phyloP scores from a whole-genome alignment of 1,140 invertebrate genomes.

The Pseudobourletiella spinata region DNA sequence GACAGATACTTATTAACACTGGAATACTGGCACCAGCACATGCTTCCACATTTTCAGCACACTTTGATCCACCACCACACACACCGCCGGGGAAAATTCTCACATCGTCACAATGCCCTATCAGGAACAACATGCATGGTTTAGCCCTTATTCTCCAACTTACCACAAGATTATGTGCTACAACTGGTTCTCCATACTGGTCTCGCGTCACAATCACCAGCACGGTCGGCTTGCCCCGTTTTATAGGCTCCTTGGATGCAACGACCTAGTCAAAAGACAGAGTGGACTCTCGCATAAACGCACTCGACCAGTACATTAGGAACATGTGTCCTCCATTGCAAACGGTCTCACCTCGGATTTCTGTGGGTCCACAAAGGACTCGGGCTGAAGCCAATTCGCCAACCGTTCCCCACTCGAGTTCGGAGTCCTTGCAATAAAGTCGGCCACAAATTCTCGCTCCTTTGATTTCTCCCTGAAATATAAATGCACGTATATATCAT shows the following conservation, averaged over 20 bases:
- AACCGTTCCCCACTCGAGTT: slow-evolving; percentile 84
- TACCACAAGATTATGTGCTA: slow-evolving; percentile 76
- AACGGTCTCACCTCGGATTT: slow-evolving; percentile 82
- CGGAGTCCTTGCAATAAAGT: slow-evolving; percentile 76
- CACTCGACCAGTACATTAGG: too few species aligned
- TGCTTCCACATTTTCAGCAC: too few species aligned
- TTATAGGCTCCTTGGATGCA: slow-evolving; percentile 47
- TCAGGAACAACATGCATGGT: too few species aligned
- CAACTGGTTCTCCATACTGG: slow-evolving; percentile 81
- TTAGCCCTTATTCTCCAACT: too few species aligned
- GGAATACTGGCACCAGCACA: too few species aligned
- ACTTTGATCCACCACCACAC: too few species aligned
- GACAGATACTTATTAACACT: too few species aligned
- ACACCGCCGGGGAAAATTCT: too few species aligned
- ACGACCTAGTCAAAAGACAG: slow-evolving; percentile 21
- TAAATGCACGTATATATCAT: too few species aligned
- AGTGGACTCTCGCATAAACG: too few species aligned
- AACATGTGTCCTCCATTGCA: too few species aligned
- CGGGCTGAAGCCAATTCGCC: slow-evolving; percentile 88
- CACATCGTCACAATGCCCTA: too few species aligned
- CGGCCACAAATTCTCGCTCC: slow-evolving; percentile 85
- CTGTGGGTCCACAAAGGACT: slow-evolving; percentile 78
- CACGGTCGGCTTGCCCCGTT: slow-evolving; percentile 69
- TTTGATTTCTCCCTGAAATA: slow-evolving; percentile 63
- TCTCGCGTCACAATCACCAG: slow-evolving; percentile 78